Base-by-base conservation (phyloP, 2,888 invertebrate genomes). In the Drosophila gaucha region DNA sequence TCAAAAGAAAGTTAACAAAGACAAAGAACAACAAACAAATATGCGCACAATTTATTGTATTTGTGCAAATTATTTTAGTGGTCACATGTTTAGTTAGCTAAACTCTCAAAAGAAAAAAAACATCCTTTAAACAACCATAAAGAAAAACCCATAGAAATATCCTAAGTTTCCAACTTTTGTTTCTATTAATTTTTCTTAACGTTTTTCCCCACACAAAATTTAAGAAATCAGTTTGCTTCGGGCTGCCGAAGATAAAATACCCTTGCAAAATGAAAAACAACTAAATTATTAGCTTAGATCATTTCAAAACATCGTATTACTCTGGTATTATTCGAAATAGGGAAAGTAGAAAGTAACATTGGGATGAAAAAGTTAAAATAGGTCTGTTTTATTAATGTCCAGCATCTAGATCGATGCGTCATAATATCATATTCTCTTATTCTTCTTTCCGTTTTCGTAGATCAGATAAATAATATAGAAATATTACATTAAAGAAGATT, bases 21-120 rank as follows among this genome's bases (percentile, higher is more conserved):
- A 47, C 22, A 56, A 51, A 28, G 12, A 43, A 24, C 18, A 14
- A 22, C 12, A 54, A 51, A 12, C 9, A 20, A 51, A n/a, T 28
- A 38, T 30, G 26, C 47, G 50, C 35, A 56, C 47, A 55, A 52
- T 41, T 30, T 54, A 41, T 52, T 52, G 35, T 43, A 41, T 39
- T 41, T 57, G 59, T 49, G 52, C 33, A 54, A 63, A 67, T 58
- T 55, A 65, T 18, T 68, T 55, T 56, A 82, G 80, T 80, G 80
- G 80, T 80, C 83, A 78, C 80, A 78, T 83, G 80, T 80, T 80
- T 80, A 83, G 83, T 85, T 75, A 79, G 72, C 70, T 77, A 79
- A 80, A 74, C 74, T 74, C 62, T 72, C 69, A 73, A 65, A 58
- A 62, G 47, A 30, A 20, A 47, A 24, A 26, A 3, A 41, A 52